phyloP scores from a whole-genome alignment of 1,140 invertebrate genomes.

The Drosophila lini region DNA sequence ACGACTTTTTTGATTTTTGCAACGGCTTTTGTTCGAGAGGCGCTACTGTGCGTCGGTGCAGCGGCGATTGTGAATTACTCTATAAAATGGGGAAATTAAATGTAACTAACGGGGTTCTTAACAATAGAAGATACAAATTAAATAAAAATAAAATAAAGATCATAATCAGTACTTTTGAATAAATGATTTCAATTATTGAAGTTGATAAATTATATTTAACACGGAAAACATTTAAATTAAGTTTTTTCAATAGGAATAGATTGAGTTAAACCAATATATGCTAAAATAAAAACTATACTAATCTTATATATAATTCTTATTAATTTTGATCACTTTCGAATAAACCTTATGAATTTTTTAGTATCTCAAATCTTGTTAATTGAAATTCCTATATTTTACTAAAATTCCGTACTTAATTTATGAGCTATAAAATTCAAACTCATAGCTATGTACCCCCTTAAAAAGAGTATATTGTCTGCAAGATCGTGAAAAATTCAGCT shows the following conservation, averaged over 20 bases:
- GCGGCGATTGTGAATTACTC: background rate
- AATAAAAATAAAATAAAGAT: background rate
- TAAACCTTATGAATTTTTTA: too few species aligned
- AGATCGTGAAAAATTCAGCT: slow-evolving; percentile 58
- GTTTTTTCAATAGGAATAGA: background rate
- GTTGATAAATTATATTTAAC: background rate
- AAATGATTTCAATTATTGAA: background rate
- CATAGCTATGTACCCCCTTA: background rate
- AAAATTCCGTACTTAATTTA: background rate
- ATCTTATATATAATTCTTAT: background rate
- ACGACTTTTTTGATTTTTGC: too few species aligned
- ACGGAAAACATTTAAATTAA: background rate
- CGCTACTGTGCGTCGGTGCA: too few species aligned
- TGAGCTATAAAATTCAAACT: background rate
- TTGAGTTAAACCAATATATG: background rate
- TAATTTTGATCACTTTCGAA: background rate
- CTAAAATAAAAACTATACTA: background rate
- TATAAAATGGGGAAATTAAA: background rate
- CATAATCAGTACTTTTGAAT: too few species aligned
- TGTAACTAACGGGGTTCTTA: background rate
- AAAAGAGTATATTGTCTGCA: slow-evolving; percentile 18
- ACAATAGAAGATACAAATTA: too few species aligned
- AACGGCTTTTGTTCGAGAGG: too few species aligned
- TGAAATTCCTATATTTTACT: background rate
- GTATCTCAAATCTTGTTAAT: too few species aligned